Base-by-base conservation (phyloP, 2,797 vertebrate genomes). In the Notolepis coatsorum region DNA sequence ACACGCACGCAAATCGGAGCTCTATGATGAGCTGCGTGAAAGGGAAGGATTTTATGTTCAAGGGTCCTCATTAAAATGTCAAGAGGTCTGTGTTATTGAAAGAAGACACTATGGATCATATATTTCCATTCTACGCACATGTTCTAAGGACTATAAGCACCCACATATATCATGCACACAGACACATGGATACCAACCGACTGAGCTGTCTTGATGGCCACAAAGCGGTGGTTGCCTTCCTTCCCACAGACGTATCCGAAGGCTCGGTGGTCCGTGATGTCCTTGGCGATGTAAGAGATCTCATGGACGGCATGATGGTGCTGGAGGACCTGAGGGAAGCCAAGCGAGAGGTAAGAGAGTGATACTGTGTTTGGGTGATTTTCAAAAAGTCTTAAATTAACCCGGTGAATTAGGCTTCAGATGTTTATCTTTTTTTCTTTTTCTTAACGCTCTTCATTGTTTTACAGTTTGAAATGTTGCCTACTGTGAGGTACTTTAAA, bases 271-370 rank as follows among this genome's bases (percentile, higher is more conserved):
- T 99, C 97, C 15, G 97, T 99, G 90, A 97, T 97, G 81, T 99
- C 97, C 93, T 99, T 99, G 18, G 97, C 97, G 0, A 99, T 99
- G 92, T 99, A 99, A 68, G 97, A 99, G 82, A 99, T 99, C 90
- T 99, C 97, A 10, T 99, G 97, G 88, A 99, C 97, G 58, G 96
- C 96, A 65, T 99, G 97, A 69, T 99, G 97, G 77, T 99, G 97
- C 83, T 98, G 96, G 71, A 99, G 94, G 65, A 97, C 93, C 97
- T 99, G 68, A 5, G 18, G 61, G 69, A 70, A 13, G 37, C 7
- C 49, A 50, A 1, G 49, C 52, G 37, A 62, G 13, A 71, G 9
- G 57, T 41, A 31, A 56, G 51, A 38, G 3, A 38, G 2, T 10
- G 7, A 20, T 10, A 5, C 33, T 15, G 7, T n/a, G 47, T 17